Conservation (phyloP, 2,888 invertebrate genomes). For the Sipha maydis region DNA sequence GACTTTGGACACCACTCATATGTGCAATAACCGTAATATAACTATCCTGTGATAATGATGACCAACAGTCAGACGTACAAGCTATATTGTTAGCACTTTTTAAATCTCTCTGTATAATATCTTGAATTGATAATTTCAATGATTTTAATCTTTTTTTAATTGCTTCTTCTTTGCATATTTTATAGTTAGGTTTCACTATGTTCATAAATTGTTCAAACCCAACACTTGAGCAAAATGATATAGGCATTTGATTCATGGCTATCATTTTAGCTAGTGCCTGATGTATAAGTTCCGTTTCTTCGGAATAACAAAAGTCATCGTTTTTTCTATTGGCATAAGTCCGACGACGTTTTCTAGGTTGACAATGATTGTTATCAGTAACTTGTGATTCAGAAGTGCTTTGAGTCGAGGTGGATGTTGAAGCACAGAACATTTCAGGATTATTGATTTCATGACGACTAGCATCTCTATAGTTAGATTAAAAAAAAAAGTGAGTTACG, state of each 20-base stretch:
- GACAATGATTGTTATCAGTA: slow-evolving; percentile 1
- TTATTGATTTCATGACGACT: slow-evolving; percentile 4
- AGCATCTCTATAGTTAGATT: slow-evolving; percentile 1
- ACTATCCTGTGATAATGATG: slow-evolving; percentile 6
- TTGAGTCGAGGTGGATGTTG: background rate
- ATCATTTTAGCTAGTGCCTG: slow-evolving; percentile 50
- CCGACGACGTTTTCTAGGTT: slow-evolving; percentile 8
- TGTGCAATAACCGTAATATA: slow-evolving; percentile 25
- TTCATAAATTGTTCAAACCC: slow-evolving; percentile 23
- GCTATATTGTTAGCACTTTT: background rate
- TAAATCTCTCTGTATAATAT: slow-evolving; percentile 9
- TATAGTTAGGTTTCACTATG: slow-evolving; percentile 12
- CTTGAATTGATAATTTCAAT: slow-evolving; percentile 15
- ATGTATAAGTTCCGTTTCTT: slow-evolving; percentile 60
- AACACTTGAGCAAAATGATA: slow-evolving; percentile 10
- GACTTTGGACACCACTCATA: slow-evolving; percentile 29
- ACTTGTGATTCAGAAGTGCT: slow-evolving; percentile 4
- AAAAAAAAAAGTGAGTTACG: background rate
- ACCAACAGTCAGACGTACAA: slow-evolving; percentile 17
- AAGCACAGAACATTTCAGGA: background rate
- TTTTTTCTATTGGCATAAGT: slow-evolving; percentile 4
- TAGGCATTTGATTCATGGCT: slow-evolving; percentile 20
- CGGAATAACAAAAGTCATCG: background rate
- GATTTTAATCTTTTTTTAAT: slow-evolving; percentile 7
- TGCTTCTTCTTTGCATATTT: slow-evolving; percentile 6